phyloP scores from a whole-genome alignment of 1,140 invertebrate genomes.

The Thaumatotibia leucotreta region DNA sequence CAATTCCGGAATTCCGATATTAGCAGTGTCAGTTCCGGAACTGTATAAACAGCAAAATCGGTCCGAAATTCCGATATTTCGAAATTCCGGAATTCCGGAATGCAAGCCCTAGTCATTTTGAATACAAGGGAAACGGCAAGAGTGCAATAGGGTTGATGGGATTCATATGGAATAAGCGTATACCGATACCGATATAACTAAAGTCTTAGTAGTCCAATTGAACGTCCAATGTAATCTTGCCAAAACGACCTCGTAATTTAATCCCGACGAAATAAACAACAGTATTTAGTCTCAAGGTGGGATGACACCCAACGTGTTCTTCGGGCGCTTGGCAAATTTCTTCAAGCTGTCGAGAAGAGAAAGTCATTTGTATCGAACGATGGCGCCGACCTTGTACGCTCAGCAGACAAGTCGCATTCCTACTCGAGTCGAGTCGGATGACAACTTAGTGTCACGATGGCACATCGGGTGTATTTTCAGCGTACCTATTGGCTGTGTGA shows the following conservation, averaged over 20 bases:
- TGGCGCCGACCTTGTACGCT: background rate
- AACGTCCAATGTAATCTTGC: background rate
- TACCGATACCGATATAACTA: background rate
- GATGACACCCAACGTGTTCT: background rate
- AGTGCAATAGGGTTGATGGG: too few relatives aligned
- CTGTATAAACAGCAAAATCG: too few relatives aligned
- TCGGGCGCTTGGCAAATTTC: conserved; percentile 12
- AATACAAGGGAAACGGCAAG: too few relatives aligned
- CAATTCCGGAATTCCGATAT: too few relatives aligned
- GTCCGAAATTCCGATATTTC: too few relatives aligned
- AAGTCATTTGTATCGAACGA: conserved; percentile 3
- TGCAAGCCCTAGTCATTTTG: too few relatives aligned
- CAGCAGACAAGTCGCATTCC: background rate
- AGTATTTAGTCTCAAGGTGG: background rate
- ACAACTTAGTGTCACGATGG: background rate
- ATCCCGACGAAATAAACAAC: conserved; percentile 2
- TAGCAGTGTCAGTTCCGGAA: too few relatives aligned
- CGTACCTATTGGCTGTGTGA: too few relatives aligned
- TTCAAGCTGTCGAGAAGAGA: background rate
- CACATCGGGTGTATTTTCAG: background rate
- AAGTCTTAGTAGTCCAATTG: background rate
- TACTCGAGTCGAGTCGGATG: background rate
- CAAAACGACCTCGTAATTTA: conserved; percentile 12
- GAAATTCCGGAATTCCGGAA: too few relatives aligned
- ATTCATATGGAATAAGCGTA: too few relatives aligned